Evolutionary conservation across 2,113 vertebrate species (phyloP).

Genomic region (Calyptomena viridis): DNA sequence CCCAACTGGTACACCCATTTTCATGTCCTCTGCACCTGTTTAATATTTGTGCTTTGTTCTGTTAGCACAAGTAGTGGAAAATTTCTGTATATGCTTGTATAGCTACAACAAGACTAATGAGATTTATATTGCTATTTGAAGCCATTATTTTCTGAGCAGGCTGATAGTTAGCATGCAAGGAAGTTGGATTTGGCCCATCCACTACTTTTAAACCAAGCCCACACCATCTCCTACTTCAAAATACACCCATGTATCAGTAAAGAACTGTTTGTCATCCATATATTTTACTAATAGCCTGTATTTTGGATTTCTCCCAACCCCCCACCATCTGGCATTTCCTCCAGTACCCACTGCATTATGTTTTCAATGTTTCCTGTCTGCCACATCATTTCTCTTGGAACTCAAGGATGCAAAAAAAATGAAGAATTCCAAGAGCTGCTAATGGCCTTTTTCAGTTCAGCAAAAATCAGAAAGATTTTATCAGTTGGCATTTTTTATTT

Average conservation of each 20-base stretch:
- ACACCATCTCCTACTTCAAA: background rate
- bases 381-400: background rate
- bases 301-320: background rate
- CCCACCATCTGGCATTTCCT: background rate
- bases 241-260: background rate
- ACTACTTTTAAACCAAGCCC: background rate
- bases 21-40: background rate
- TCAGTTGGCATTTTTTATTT: slow-evolving; percentile 17
- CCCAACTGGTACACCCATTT: background rate
- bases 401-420: background rate
- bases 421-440: slow-evolving; percentile 24
- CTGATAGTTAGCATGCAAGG: background rate
- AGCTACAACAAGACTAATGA: background rate
- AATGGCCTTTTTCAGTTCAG: background rate
- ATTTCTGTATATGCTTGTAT: background rate
- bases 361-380: background rate
- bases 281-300: background rate
- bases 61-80: background rate
- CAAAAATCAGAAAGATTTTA: slow-evolving; percentile 7
- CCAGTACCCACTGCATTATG: background rate
- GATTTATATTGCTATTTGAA: background rate
- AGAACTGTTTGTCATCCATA: background rate
- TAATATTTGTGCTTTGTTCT: background rate
- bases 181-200: background rate
- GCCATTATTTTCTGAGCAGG: background rate